A percentile compares a stretch with the other conserved stretches of the same genome.
Evolutionary conservation across 1,140 invertebrate species (phyloP).

Genomic region (Oncopodura yosiiana): DNA sequence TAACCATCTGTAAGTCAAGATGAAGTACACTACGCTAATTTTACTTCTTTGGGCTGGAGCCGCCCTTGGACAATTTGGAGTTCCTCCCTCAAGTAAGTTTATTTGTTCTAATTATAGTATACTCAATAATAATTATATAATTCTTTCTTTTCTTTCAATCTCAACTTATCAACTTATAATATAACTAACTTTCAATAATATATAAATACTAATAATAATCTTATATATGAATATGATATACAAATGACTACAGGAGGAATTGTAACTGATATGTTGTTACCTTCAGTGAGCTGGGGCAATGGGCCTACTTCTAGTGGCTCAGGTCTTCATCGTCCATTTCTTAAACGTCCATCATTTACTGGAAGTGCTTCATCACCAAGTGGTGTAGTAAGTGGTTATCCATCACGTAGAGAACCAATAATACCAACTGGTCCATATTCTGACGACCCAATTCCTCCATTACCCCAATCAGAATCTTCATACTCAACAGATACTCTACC

Average conservation of each 20-base stretch:
- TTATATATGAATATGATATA: background rate
- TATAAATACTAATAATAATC: slow-evolving; percentile 2
- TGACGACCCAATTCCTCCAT: slow-evolving; percentile 29
- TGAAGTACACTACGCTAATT: slow-evolving; percentile 14
- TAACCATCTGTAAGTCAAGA: too few species aligned
- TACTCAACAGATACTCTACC: slow-evolving; percentile 31
- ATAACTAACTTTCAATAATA: background rate
- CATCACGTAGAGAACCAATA: background rate
- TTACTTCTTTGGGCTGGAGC: slow-evolving; percentile 23
- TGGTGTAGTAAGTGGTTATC: slow-evolving; percentile 4
- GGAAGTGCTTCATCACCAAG: background rate
- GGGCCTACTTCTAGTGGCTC: background rate
- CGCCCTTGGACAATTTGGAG: slow-evolving; percentile 18
- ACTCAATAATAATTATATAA: background rate
- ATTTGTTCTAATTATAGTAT: background rate
- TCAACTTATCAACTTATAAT: background rate
- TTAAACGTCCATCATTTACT: background rate
- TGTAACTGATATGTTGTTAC: background rate
- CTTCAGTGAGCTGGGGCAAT: background rate
- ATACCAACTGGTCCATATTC: background rate
- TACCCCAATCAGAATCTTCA: slow-evolving; percentile 13
- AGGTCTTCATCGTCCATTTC: background rate
- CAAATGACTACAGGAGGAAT: background rate
- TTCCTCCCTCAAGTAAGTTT: slow-evolving; percentile 10
- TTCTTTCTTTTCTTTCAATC: background rate